Conservation (phyloP, 1,140 invertebrate species). For the Phocides pigmalion region DNA sequence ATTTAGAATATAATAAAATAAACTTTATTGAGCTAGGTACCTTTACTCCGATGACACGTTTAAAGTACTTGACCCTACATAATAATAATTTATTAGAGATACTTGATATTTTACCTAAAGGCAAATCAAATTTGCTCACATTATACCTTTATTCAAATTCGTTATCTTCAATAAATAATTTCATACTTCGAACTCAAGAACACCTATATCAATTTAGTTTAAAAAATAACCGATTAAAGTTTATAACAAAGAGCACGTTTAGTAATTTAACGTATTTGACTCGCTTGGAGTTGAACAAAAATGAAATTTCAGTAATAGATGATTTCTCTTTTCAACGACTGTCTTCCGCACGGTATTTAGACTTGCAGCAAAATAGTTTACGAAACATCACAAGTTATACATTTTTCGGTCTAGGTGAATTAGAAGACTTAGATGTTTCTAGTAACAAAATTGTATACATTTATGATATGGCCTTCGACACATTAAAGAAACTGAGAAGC, state of each 20-base stretch:
- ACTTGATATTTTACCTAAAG: conserved; percentile 66
- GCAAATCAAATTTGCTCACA: conserved; percentile 60
- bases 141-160: conserved; percentile 65
- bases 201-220: conserved; percentile 64
- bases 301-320: conserved; percentile 71
- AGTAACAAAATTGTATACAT: conserved; percentile 86
- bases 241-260: conserved; percentile 67
- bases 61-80: conserved; percentile 68
- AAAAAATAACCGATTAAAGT: conserved; percentile 69
- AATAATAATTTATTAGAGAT: conserved; percentile 69
- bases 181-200: conserved; percentile 60
- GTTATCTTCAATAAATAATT: conserved; percentile 59
- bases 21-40: conserved; percentile 66
- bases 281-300: conserved; percentile 62
- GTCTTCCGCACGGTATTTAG: conserved; percentile 63
- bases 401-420: conserved; percentile 88
- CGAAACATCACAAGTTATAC: conserved; percentile 78
- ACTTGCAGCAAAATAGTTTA: conserved; percentile 78
- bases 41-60: conserved; percentile 58
- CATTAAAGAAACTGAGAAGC: conserved; percentile 85
- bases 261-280: conserved; percentile 65
- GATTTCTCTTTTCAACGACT: conserved; percentile 74
- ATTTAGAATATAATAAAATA: conserved; percentile 74
- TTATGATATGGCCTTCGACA: conserved; percentile 86
- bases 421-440: conserved; percentile 88